These are phyloP conservation scores for Netelia inedita DNA, from an alignment of 2,888 invertebrate genomes.

Conservation along the genomic window DNA sequence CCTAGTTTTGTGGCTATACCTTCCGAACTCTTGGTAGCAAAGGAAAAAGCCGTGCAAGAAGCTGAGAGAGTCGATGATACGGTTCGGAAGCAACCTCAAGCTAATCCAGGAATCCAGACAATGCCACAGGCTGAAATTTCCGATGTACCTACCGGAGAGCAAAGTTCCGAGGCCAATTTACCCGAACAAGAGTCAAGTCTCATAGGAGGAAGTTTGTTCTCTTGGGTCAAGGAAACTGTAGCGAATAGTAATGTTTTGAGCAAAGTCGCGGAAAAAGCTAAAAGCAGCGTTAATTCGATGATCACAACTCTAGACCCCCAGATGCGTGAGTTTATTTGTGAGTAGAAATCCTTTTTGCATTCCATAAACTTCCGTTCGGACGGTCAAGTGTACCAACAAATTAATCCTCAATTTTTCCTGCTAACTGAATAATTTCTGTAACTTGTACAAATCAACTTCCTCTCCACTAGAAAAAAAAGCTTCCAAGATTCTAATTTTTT, in stretches of 20 bases:
- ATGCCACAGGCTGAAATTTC: constrained; percentile 68
- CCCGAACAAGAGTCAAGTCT: constrained; percentile 70
- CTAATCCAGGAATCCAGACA: constrained; percentile 64
- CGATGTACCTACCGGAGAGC: constrained; percentile 53
- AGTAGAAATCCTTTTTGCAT: constrained; percentile 82
- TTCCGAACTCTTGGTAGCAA: constrained; percentile 46
- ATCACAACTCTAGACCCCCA: constrained; percentile 95
- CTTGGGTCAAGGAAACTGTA: constrained; percentile 91
- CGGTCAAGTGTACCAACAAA: constrained; percentile 4
- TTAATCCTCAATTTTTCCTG: neutral
- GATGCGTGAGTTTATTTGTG: constrained; percentile 95
- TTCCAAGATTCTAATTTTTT: neutral
- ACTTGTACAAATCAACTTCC: neutral
- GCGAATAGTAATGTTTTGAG: constrained; percentile 88
- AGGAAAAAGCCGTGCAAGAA: constrained; percentile 40
- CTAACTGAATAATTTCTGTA: neutral
- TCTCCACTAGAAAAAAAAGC: no score
- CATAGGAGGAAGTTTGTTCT: constrained; percentile 87
- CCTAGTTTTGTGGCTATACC: constrained; percentile 88
- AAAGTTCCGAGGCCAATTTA: constrained; percentile 24
- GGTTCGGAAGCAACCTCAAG: constrained; percentile 49
- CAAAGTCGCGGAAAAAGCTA: constrained; percentile 91
- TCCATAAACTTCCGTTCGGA: constrained; percentile 35
- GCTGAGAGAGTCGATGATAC: constrained; percentile 31
- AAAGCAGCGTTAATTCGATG: constrained; percentile 93